phyloP scores from a whole-genome alignment of 2,888 invertebrate species.

The Lathronympha strigana region DNA sequence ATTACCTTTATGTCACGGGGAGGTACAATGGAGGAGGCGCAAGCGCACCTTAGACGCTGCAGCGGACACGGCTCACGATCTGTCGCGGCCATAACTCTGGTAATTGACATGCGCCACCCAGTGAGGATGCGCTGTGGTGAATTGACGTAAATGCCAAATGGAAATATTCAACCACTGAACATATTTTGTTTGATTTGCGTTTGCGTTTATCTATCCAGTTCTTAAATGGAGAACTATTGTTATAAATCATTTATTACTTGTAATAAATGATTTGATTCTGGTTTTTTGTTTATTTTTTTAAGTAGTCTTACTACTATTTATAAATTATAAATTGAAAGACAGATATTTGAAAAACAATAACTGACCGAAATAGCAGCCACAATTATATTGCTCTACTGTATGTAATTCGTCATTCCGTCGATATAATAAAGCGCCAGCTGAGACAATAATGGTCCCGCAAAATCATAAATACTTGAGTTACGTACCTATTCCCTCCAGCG shows the following conservation, averaged over 20 bases:
- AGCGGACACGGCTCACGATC: conserved; percentile 69
- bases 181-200: too few relatives aligned
- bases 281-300: too few relatives aligned
- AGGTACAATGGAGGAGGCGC: conserved; percentile 4
- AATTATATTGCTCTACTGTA: too few relatives aligned
- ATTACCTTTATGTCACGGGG: neutral
- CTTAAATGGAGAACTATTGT: too few relatives aligned
- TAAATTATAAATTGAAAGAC: too few relatives aligned
- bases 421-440: neutral
- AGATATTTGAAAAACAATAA: too few relatives aligned
- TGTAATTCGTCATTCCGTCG: neutral
- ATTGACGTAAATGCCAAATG: conserved; percentile 48
- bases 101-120: conserved; percentile 81
- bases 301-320: too few relatives aligned
- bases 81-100: conserved; percentile 76
- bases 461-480: conserved; percentile 46
- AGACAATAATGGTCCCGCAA: neutral
- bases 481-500: conserved; percentile 39
- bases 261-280: too few relatives aligned
- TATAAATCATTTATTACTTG: too few relatives aligned
- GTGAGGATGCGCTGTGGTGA: conserved; percentile 45
- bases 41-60: conserved; percentile 62
- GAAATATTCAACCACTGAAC: conserved; percentile 5
- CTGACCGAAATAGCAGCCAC: too few relatives aligned
- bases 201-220: too few relatives aligned